phyloP scores from a whole-genome alignment of 2,113 vertebrate species.

The Oreochromis aureus region DNA sequence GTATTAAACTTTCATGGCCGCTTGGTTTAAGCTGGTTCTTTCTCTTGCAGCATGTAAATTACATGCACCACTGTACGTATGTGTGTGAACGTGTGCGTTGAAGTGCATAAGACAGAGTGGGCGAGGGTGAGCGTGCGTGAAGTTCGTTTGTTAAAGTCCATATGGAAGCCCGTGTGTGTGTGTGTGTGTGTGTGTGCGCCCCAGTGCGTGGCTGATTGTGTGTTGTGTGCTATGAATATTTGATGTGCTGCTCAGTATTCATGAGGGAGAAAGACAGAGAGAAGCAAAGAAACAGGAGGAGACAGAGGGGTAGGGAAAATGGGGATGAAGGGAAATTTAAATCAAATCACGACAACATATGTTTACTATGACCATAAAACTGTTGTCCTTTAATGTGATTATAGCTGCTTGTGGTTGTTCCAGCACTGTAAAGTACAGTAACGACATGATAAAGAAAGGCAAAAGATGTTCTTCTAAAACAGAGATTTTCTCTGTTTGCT shows the following conservation, averaged over 20 bases:
- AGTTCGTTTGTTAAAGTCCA: background rate
- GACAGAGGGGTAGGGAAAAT: background rate
- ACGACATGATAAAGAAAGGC: background rate
- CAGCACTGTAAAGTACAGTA: background rate
- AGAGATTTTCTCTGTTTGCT: background rate
- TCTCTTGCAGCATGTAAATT: constrained; percentile 27
- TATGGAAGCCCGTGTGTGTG: background rate
- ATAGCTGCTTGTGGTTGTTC: background rate
- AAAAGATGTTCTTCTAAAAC: background rate
- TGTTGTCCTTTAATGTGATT: background rate
- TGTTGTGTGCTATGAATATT: constrained; percentile 48
- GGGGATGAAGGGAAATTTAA: constrained; percentile 21
- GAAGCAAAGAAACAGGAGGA: constrained; percentile 12
- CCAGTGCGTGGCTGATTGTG: background rate
- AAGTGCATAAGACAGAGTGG: constrained; percentile 8
- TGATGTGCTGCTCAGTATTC: constrained; percentile 50
- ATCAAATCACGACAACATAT: constrained; percentile 21
- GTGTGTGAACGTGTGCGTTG: constrained; percentile 1
- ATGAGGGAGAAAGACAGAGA: constrained; percentile 34
- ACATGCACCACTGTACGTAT: background rate
- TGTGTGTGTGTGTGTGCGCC: background rate
- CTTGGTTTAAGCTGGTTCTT: constrained; percentile 40
- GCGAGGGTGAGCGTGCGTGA: background rate
- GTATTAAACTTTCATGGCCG: constrained; percentile 59
- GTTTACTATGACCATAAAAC: background rate